phyloP scores from a whole-genome alignment of 2,113 vertebrate genomes.

The Neogale vison region DNA sequence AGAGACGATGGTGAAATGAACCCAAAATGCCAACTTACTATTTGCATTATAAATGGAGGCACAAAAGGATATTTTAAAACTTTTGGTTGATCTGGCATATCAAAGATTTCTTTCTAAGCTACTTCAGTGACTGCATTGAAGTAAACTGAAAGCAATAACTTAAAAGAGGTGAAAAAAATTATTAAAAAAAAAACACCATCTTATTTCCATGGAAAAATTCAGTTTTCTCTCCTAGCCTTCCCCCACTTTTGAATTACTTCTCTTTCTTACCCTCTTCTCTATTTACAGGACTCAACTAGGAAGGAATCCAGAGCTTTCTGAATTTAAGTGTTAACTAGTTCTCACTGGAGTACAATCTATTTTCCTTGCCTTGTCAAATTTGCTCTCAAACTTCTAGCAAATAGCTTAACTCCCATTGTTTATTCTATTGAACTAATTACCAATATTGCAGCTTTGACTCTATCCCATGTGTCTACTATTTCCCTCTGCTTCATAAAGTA shows the following conservation, averaged over 20 bases:
- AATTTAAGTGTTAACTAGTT: slow-evolving; percentile 32
- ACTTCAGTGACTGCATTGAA: slow-evolving; percentile 88
- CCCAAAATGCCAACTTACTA: slow-evolving; percentile 84
- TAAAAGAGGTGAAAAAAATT: slow-evolving; percentile 82
- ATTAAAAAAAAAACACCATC: slow-evolving; percentile 59
- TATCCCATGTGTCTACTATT: background rate
- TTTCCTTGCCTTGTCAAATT: slow-evolving; percentile 44
- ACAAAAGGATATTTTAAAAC: slow-evolving; percentile 86
- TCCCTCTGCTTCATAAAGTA: slow-evolving; percentile 44
- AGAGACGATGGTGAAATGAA: slow-evolving; percentile 80
- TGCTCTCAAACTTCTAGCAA: slow-evolving; percentile 39
- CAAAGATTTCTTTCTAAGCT: slow-evolving; percentile 88
- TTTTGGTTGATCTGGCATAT: slow-evolving; percentile 88
- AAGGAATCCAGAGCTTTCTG: slow-evolving; percentile 66
- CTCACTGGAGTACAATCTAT: slow-evolving; percentile 5
- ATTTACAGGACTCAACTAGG: slow-evolving; percentile 71
- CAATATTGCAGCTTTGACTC: background rate
- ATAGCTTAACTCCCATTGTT: background rate
- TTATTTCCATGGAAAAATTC: slow-evolving; percentile 82
- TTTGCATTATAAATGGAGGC: slow-evolving; percentile 89
- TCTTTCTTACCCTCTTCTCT: slow-evolving; percentile 66
- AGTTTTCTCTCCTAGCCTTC: slow-evolving; percentile 62
- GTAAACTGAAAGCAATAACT: slow-evolving; percentile 87
- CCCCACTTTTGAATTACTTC: slow-evolving; percentile 66
- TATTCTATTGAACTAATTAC: background rate